Base-by-base conservation (phyloP, 1,140 invertebrate genomes). In the Venustaconcha ellipsiformis region DNA sequence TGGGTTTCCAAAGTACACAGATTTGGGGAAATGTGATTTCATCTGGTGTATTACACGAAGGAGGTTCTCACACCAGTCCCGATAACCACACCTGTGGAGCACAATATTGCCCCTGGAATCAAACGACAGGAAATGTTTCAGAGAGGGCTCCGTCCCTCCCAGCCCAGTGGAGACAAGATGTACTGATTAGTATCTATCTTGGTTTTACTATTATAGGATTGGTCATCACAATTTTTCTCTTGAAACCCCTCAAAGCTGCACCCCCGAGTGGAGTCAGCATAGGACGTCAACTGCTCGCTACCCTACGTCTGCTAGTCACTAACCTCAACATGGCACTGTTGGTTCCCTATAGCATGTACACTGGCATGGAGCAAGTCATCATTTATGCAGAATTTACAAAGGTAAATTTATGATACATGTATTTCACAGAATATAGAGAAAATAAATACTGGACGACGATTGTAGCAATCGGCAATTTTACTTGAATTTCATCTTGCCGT, bases 21-120 rank as follows among this genome's bases (percentile, higher is more conserved):
- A 72, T 86, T 2, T 85, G 83, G 83, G 84, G 83, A 2, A 83
- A 84, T 67, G 67, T 86, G 5, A 80, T 85, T 15, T 83, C 83
- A 3, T 83, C 84, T 5, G 77, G 74, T 1, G 78, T 85, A 15
- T 75, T 85, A 5, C 60, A 75, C 14, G 67, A 78, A 23, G 76
- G 57, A 67, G 57, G 57, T 18, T 56, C 37, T 57, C n/a, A 0
- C n/a, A 58, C 72, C 2, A 67, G 70, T 14, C 55, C 67, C 37
- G 62, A 23, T 62, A 73, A 67, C 20, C 74, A 60, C 63, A 59
- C 26, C 23, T 82, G 81, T 68, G 81, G 81, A 48, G 73, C 73
- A 66, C 70, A 82, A 14, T 65, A 74, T 55, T 82, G 78, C 66
- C 81, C 81, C 1, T 67, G 23, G 68, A 69, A 71, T 57, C 60